These are phyloP conservation scores for Rhogogaster chlorosoma DNA, from an alignment of 2,888 invertebrate genomes.

Conservation along the genomic window DNA sequence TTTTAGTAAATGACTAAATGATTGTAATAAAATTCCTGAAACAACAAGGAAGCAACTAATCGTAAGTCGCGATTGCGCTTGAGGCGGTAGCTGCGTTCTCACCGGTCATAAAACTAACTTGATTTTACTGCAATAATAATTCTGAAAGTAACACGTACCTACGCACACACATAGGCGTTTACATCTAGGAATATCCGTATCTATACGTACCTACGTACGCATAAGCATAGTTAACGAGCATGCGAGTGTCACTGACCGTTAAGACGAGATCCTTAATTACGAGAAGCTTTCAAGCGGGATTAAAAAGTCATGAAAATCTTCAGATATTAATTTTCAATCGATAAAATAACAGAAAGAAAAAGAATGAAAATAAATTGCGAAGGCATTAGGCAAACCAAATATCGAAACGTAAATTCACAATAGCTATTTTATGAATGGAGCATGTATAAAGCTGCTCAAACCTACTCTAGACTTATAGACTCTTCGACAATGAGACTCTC, in stretches of 20 bases:
- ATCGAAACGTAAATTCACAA: background rate
- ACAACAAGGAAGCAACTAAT: constrained; percentile 36
- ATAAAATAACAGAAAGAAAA: background rate
- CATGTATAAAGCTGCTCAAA: background rate
- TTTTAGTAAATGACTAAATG: background rate
- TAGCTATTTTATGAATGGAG: background rate
- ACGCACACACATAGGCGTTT: background rate
- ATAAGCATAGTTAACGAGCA: constrained; percentile 69
- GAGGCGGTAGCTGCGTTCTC: background rate
- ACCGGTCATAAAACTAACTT: constrained; percentile 34
- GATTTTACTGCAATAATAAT: constrained; percentile 46
- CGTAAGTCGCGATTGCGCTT: constrained; percentile 26
- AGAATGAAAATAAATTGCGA: background rate
- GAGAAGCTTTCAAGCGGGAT: background rate
- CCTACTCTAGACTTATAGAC: background rate
- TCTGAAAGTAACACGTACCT: constrained; percentile 29
- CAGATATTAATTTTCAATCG: too few species aligned
- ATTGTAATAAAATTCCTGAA: background rate
- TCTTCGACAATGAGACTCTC: background rate
- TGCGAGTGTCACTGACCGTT: constrained; percentile 58
- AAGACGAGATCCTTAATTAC: constrained; percentile 3
- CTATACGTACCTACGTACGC: constrained; percentile 56
- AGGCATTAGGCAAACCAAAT: background rate
- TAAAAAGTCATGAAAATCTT: background rate
- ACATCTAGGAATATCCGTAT: background rate